A percentile compares a stretch with the other conserved stretches of the same genome.
These are phyloP conservation scores for Misgurnus mizolepis DNA, from an alignment of 2,113 vertebrate genomes.

Conservation along the genomic window DNA sequence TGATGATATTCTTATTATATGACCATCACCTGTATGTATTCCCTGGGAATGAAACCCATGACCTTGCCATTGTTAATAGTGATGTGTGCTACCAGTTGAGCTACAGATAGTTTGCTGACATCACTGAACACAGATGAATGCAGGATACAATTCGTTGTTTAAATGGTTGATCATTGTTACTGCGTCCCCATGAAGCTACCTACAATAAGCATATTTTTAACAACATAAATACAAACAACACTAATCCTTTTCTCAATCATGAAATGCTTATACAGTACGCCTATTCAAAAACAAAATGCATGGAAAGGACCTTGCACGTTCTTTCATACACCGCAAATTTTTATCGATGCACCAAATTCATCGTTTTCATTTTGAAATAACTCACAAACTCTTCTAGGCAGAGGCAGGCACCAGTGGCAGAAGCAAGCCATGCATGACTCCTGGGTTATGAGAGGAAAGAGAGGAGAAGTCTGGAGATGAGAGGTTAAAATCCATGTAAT, in stretches of 20 bases:
- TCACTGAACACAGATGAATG: too few species aligned
- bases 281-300: too few species aligned
- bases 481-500: slow-evolving; percentile 34
- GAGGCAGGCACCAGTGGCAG: slow-evolving; percentile 3
- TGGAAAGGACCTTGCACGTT: neutral
- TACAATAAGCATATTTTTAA: too few species aligned
- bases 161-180: too few species aligned
- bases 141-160: too few species aligned
- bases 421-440: slow-evolving; percentile 24
- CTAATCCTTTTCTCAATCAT: neutral
- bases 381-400: slow-evolving; percentile 10
- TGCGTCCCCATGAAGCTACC: too few species aligned
- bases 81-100: too few species aligned
- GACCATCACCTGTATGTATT: too few species aligned
- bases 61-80: too few species aligned
- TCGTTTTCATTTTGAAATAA: neutral
- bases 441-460: slow-evolving; percentile 28
- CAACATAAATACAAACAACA: neutral
- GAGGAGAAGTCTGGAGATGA: neutral
- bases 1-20: too few species aligned
- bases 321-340: neutral
- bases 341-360: neutral
- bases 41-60: too few species aligned
- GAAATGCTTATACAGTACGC: neutral
- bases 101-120: too few species aligned